A percentile compares a stretch with the other conserved stretches of the same genome.
Conservation (phyloP, 2,797 vertebrate genomes). For the Melanotaenia maccullochi region DNA sequence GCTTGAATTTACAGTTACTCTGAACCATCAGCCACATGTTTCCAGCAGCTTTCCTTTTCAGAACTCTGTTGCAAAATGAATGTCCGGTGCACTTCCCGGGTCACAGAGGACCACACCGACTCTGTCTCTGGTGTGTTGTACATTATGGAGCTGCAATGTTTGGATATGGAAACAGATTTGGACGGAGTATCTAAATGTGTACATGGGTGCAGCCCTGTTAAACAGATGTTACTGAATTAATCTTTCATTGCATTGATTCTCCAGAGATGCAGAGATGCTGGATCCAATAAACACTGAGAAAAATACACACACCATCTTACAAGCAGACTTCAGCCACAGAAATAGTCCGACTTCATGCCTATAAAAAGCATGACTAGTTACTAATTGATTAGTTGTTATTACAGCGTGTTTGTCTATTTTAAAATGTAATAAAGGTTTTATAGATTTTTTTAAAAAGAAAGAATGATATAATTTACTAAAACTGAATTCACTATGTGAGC, state of each 20-base stretch:
- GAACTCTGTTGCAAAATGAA: not conserved
- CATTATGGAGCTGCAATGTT: not conserved
- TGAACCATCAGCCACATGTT: not conserved
- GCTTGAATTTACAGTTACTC: not conserved
- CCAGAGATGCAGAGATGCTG: not conserved
- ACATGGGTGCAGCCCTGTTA: not conserved
- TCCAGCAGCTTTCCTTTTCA: not conserved
- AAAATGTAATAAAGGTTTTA: no score
- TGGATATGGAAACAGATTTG: not conserved
- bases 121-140: not conserved
- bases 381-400: no score
- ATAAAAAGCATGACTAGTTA: not conserved
- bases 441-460: no score
- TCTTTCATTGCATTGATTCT: not conserved
- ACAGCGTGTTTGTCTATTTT: no score
- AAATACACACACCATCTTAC: not conserved
- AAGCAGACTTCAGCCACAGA: not conserved
- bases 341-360: not conserved
- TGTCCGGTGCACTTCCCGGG: not conserved
- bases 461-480: no score
- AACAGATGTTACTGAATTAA: not conserved
- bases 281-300: not conserved
- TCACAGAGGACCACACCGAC: not conserved
- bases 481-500: no score
- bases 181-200: not conserved